phyloP scores from a whole-genome alignment of 2,888 invertebrate species.

The Temnothorax rugatulus region DNA sequence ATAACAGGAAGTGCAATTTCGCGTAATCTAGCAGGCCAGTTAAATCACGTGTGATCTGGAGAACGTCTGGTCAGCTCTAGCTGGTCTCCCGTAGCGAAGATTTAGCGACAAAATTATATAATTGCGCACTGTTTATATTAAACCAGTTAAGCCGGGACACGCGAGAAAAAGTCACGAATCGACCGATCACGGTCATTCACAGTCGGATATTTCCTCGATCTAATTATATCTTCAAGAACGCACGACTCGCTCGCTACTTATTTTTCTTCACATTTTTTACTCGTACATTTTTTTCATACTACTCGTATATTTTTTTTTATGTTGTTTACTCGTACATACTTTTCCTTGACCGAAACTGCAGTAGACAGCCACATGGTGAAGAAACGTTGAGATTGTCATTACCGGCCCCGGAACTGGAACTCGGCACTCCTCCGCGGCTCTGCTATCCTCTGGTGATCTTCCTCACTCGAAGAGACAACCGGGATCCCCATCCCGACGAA shows the following conservation, averaged over 20 bases:
- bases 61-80: neutral
- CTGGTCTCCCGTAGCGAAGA: neutral
- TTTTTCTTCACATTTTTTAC: neutral
- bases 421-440: slow-evolving; percentile 91
- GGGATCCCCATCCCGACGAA: slow-evolving; percentile 91
- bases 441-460: slow-evolving; percentile 93
- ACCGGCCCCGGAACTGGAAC: slow-evolving; percentile 89
- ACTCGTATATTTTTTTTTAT: neutral
- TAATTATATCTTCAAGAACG: neutral
- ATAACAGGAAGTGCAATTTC: neutral
- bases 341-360: slow-evolving; percentile 84
- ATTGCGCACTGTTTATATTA: neutral
- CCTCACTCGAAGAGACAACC: slow-evolving; percentile 90
- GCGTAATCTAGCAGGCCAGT: neutral
- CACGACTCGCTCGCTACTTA: neutral
- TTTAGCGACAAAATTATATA: neutral
- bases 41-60: neutral
- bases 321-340: neutral
- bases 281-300: neutral
- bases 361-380: slow-evolving; percentile 90
- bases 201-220: neutral
- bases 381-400: slow-evolving; percentile 89
- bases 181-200: neutral
- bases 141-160: neutral
- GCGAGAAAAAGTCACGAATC: neutral